Percentiles rank a stretch among this genome's conserved stretches.
These are phyloP conservation scores for Salmo trutta DNA, from an alignment of 2,797 vertebrate genomes.

Conservation along the genomic window DNA sequence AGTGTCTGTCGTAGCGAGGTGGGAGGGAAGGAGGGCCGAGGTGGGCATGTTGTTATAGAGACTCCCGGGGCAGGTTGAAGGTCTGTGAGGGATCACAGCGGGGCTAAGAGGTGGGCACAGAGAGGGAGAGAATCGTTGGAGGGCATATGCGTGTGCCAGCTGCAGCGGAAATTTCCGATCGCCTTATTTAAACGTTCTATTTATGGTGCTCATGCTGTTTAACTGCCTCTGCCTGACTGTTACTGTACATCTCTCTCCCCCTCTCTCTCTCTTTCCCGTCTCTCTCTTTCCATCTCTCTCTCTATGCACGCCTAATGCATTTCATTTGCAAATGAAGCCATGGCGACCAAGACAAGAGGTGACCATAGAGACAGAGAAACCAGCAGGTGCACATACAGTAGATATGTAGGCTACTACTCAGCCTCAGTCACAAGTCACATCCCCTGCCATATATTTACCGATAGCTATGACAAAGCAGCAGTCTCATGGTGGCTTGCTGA, in stretches of 20 bases:
- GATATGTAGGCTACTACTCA: not conserved
- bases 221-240: not conserved
- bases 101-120: slow-evolving; percentile 30
- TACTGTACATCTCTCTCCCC: not conserved
- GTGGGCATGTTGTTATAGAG: slow-evolving; percentile 29
- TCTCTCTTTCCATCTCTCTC: not conserved
- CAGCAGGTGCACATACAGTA: not conserved
- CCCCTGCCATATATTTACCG: not conserved
- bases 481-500: not conserved
- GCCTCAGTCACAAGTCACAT: not conserved
- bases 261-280: not conserved
- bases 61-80: slow-evolving; percentile 10
- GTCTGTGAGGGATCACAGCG: slow-evolving; percentile 44
- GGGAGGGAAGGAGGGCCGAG: slow-evolving; percentile 43
- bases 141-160: slow-evolving; percentile 40
- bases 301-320: slow-evolving; percentile 20
- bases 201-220: not conserved
- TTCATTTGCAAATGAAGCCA: slow-evolving; percentile 19
- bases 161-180: slow-evolving; percentile 31
- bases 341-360: slow-evolving; percentile 41
- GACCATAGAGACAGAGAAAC: slow-evolving; percentile 31
- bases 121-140: slow-evolving; percentile 37
- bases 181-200: not conserved
- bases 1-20: slow-evolving; percentile 58
- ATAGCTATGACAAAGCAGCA: slow-evolving; percentile 2